Evolutionary conservation across 1,140 invertebrate species (phyloP).

Genomic region (Anoplophora glabripennis): DNA sequence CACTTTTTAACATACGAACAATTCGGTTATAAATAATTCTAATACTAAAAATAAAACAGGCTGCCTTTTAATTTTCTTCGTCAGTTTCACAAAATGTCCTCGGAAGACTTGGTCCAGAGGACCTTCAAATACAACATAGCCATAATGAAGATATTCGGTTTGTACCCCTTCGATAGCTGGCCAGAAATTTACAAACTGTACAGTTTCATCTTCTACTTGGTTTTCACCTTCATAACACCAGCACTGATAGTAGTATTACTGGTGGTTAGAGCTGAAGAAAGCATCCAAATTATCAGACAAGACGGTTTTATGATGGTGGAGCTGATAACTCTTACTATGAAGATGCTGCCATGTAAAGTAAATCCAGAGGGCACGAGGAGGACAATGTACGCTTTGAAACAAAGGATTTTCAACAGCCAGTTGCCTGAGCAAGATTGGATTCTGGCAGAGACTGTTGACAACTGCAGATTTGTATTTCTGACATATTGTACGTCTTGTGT

Average conservation of each 20-base stretch:
- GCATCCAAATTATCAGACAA: constrained; percentile 6
- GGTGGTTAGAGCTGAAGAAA: background rate
- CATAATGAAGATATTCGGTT: constrained; percentile 6
- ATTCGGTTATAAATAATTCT: no score
- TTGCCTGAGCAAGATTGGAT: constrained; percentile 1
- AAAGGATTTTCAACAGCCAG: constrained; percentile 8
- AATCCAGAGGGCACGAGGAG: constrained; percentile 2
- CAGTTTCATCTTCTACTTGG: background rate
- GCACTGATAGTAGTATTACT: background rate
- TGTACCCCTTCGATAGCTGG: constrained; percentile 9
- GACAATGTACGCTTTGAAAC: constrained; percentile 7
- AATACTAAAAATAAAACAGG: no score
- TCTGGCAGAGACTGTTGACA: background rate
- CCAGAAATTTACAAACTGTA: constrained; percentile 12
- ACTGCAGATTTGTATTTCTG: background rate
- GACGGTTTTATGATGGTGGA: constrained; percentile 9
- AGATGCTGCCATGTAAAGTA: constrained; percentile 7
- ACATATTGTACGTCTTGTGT: background rate
- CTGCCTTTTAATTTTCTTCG: no score
- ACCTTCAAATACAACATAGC: constrained; percentile 10
- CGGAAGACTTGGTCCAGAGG: no score
- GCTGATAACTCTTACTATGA: constrained; percentile 6
- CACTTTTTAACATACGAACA: no score
- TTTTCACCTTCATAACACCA: constrained; percentile 5
- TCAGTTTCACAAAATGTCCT: no score